A percentile compares a stretch with the other conserved stretches of the same genome.
phyloP scores from a whole-genome alignment of 2,797 vertebrate species.

The Kryptopterus vitreolus region DNA sequence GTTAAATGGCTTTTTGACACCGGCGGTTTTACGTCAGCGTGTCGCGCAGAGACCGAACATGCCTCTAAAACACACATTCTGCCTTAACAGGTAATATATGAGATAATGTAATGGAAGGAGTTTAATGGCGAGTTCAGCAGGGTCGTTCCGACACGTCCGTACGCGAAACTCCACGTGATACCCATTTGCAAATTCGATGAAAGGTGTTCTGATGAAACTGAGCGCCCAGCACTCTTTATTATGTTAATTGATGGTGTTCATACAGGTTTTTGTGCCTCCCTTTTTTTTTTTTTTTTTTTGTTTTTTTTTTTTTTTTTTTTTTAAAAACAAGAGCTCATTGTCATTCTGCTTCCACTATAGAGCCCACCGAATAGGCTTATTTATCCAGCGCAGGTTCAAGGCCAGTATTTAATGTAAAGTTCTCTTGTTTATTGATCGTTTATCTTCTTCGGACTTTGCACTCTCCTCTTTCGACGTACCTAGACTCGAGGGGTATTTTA shows the following conservation, averaged over 20 bases:
- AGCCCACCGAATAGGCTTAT: neutral
- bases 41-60: neutral
- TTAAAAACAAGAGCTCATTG: neutral
- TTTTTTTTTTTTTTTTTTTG: too few species aligned
- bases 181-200: neutral
- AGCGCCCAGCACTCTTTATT: neutral
- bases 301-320: too few species aligned
- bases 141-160: neutral
- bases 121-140: neutral
- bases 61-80: neutral
- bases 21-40: neutral
- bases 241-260: conserved; percentile 15
- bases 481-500: neutral
- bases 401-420: neutral
- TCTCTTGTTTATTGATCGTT: conserved; percentile 4
- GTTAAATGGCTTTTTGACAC: neutral
- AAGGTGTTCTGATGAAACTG: conserved; percentile 1
- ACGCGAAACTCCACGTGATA: neutral
- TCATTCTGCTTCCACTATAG: neutral
- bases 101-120: neutral
- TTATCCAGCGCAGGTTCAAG: neutral
- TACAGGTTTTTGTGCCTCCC: neutral
- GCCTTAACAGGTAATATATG: neutral
- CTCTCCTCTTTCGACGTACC: neutral
- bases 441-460: conserved; percentile 25